phyloP scores from a whole-genome alignment of 2,888 invertebrate genomes.

The Eilema sororculum region DNA sequence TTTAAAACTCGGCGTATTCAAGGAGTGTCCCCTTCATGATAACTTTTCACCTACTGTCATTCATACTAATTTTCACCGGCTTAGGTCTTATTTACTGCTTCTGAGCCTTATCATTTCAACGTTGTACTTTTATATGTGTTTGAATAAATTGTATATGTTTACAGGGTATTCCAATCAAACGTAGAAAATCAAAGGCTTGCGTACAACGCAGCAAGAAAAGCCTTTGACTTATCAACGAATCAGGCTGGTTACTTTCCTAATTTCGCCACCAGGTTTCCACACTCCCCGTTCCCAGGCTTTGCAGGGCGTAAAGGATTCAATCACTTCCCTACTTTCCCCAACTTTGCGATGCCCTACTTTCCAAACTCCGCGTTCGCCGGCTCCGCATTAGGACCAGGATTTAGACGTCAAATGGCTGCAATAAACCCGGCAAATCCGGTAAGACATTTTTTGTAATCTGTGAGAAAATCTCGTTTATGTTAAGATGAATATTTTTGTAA shows the following conservation, averaged over 20 bases:
- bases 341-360: conserved; percentile 46
- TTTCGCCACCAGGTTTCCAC: conserved; percentile 70
- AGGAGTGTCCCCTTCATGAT: conserved; percentile 25
- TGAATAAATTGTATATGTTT: conserved; percentile 51
- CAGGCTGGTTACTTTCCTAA: conserved; percentile 66
- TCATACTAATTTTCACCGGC: conserved; percentile 29
- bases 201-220: conserved; percentile 74
- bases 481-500: conserved; percentile 27
- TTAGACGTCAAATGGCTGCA: conserved; percentile 85
- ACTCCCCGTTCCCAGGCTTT: conserved; percentile 41
- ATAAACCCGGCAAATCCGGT: conserved; percentile 89
- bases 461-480: conserved; percentile 22
- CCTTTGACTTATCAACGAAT: conserved; percentile 76
- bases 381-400: conserved; percentile 85
- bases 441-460: conserved; percentile 54
- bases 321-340: conserved; percentile 14
- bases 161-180: conserved; percentile 74
- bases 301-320: conserved; percentile 19
- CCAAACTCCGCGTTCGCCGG: conserved; percentile 82
- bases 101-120: conserved; percentile 22
- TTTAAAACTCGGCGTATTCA: conserved; percentile 14
- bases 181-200: conserved; percentile 72
- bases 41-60: conserved; percentile 36
- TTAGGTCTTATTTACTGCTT: conserved; percentile 41
- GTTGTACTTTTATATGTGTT: conserved; percentile 41